Evolutionary conservation across 2,113 vertebrate genomes (phyloP).

Genomic region (Labeo catla): DNA sequence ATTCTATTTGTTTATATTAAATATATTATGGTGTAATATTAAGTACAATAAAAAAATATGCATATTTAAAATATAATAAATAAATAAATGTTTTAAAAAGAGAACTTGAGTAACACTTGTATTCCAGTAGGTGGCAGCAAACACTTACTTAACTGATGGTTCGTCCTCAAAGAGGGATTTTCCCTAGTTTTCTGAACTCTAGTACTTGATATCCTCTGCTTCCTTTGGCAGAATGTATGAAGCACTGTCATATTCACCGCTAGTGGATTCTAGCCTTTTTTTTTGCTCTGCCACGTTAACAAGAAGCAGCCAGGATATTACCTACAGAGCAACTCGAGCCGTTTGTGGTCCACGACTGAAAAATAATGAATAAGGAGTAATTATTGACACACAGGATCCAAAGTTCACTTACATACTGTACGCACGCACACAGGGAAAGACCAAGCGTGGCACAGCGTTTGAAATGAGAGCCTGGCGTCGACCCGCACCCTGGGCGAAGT

Average conservation of each 20-base stretch:
- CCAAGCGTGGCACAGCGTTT: background rate
- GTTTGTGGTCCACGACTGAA: background rate
- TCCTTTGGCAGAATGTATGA: conserved; percentile 28
- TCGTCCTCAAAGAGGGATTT: background rate
- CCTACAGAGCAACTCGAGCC: background rate
- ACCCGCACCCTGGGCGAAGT: background rate
- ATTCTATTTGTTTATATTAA: too few relatives aligned
- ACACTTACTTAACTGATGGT: conserved; percentile 18
- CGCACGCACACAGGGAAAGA: background rate
- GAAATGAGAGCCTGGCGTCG: background rate
- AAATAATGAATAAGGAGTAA: conserved; percentile 24
- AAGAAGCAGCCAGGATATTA: conserved; percentile 17
- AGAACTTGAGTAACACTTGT: background rate
- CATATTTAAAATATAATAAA: too few relatives aligned
- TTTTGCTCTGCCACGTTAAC: background rate
- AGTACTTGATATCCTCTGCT: background rate
- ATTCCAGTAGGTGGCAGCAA: conserved; percentile 66
- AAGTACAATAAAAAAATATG: too few relatives aligned
- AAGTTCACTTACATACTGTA: conserved; percentile 1
- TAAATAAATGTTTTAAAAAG: too few relatives aligned
- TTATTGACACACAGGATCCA: conserved; percentile 1
- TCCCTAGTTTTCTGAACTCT: conserved; percentile 15
- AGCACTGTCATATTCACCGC: background rate
- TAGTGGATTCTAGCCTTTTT: background rate
- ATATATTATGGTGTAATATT: too few relatives aligned